Conservation (phyloP, 2,797 vertebrate species). For the Poeciliopsis presidionis region DNA sequence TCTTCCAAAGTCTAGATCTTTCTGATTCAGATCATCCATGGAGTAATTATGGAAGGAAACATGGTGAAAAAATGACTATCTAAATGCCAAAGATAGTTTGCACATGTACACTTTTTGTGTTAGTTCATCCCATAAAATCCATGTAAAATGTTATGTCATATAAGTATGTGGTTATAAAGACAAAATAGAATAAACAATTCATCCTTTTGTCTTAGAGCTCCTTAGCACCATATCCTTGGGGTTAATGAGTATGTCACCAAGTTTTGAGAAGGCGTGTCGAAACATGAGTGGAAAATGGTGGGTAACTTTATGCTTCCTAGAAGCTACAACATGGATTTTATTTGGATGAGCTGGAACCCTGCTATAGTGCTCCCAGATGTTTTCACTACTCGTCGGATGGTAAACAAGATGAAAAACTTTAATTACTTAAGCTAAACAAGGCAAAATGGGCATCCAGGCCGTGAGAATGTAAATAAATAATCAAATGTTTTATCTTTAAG, state of each 20-base stretch:
- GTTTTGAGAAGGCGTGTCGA: constrained; percentile 34
- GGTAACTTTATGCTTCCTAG: constrained; percentile 35
- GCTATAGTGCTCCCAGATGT: constrained; percentile 15
- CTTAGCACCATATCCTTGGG: constrained; percentile 31
- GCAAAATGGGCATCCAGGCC: constrained; percentile 14
- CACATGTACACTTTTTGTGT: background rate
- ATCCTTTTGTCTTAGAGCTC: constrained; percentile 28
- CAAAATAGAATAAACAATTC: background rate
- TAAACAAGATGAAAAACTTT: constrained; percentile 42
- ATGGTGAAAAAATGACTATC: background rate
- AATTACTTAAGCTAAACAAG: constrained; percentile 40
- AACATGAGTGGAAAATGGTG: constrained; percentile 36
- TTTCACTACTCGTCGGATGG: constrained; percentile 38
- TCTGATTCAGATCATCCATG: too few relatives aligned
- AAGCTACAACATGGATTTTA: constrained; percentile 26
- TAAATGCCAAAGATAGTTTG: background rate
- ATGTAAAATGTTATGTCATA: background rate
- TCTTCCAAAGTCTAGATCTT: background rate
- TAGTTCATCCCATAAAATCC: background rate
- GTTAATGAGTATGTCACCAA: constrained; percentile 23
- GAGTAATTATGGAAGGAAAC: background rate
- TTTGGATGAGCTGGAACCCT: constrained; percentile 14
- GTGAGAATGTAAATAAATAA: constrained; percentile 46
- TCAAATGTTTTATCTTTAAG: constrained; percentile 38
- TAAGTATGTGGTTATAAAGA: background rate